These are phyloP conservation scores for Aspiorhynchus laticeps DNA, from an alignment of 2,113 vertebrate species.

Conservation along the genomic window DNA sequence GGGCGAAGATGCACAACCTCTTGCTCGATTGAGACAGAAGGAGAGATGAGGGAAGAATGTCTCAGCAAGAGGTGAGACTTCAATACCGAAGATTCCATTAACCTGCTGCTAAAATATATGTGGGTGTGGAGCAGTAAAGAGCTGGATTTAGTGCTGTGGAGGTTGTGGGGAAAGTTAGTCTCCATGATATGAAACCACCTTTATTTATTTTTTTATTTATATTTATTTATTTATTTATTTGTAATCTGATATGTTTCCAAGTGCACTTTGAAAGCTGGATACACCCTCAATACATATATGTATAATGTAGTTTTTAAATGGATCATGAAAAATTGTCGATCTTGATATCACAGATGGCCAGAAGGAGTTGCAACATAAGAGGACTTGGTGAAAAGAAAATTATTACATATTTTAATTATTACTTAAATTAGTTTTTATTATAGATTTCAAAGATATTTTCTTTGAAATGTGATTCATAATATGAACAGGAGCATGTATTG, in stretches of 20 bases:
- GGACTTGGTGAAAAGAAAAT: background rate
- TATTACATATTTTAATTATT: too few species aligned
- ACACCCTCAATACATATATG: too few species aligned
- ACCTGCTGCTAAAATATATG: constrained; percentile 34
- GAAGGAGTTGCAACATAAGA: background rate
- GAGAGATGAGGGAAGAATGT: constrained; percentile 51
- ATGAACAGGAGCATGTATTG: too few species aligned
- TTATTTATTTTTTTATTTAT: too few species aligned
- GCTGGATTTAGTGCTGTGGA: constrained; percentile 6
- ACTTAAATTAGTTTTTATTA: too few species aligned
- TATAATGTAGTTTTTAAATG: background rate
- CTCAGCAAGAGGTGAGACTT: constrained; percentile 50
- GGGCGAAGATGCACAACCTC: constrained; percentile 57
- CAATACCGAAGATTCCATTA: constrained; percentile 53
- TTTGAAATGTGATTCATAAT: too few species aligned
- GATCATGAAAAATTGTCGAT: background rate
- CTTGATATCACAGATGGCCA: background rate
- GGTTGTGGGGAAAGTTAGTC: background rate
- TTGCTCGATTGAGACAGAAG: constrained; percentile 49
- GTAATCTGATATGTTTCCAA: background rate
- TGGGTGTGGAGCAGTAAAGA: background rate
- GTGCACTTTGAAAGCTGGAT: background rate
- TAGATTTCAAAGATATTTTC: too few species aligned
- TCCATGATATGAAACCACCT: too few species aligned
- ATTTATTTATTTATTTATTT: too few species aligned